phyloP scores from a whole-genome alignment of 2,797 vertebrate species.

The Gymnodraco acuticeps region DNA sequence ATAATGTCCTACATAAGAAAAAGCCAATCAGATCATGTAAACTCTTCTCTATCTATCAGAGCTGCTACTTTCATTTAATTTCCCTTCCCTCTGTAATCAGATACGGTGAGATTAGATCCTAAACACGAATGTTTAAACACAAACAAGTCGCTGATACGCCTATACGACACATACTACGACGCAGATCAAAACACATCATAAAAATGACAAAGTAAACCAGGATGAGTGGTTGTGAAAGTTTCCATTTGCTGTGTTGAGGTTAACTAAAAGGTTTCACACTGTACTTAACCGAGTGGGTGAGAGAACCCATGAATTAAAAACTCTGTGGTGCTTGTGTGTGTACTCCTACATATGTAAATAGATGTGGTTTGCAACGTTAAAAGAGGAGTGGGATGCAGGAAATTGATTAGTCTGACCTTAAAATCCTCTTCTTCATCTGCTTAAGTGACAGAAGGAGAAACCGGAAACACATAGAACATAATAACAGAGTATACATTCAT shows the following conservation, averaged over 20 bases:
- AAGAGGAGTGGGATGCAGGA: slow-evolving; percentile 1
- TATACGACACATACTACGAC: too few species aligned
- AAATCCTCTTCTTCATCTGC: slow-evolving; percentile 6
- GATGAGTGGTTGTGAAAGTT: slow-evolving; percentile 41
- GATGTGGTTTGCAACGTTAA: neutral
- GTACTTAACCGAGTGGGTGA: neutral
- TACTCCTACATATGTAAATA: slow-evolving; percentile 4
- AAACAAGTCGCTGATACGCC: neutral
- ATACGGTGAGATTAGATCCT: neutral
- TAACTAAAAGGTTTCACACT: neutral
- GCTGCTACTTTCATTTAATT: neutral
- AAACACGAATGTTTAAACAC: slow-evolving; percentile 6
- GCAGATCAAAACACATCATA: neutral
- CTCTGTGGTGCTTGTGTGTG: neutral
- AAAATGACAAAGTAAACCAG: slow-evolving; percentile 20
- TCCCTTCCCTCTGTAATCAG: neutral
- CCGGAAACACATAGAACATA: neutral
- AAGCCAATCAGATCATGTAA: neutral
- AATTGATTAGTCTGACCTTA: slow-evolving; percentile 19
- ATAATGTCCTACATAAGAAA: slow-evolving; percentile 1
- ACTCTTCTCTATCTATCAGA: neutral
- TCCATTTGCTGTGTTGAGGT: slow-evolving; percentile 4
- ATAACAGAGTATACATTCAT: neutral
- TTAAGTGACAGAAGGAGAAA: slow-evolving; percentile 7
- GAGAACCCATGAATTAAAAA: neutral